These are phyloP conservation scores for Drosophila nigritarsus DNA, from an alignment of 2,888 invertebrate genomes.

Conservation along the genomic window DNA sequence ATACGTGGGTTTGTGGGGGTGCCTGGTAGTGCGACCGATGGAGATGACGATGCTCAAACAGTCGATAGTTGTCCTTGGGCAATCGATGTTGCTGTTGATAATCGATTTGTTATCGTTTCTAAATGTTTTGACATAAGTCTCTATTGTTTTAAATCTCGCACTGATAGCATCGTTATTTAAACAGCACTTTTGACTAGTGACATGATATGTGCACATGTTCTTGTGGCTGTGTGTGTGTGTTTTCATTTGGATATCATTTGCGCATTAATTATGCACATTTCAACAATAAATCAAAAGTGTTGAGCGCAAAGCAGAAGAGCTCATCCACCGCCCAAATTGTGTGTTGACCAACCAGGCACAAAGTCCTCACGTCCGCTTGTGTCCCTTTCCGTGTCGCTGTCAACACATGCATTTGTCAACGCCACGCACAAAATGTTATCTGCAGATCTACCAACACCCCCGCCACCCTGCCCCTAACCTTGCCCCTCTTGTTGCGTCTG, in stretches of 20 bases:
- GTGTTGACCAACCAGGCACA: conserved; percentile 30
- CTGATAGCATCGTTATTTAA: not conserved
- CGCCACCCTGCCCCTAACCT: not conserved
- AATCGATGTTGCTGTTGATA: not conserved
- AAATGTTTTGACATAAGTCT: not conserved
- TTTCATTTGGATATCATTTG: conserved; percentile 61
- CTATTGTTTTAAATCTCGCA: not conserved
- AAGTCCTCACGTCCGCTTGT: conserved; percentile 2
- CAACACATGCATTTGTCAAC: conserved; percentile 80
- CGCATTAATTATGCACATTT: conserved; percentile 75
- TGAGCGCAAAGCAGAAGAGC: conserved; percentile 17
- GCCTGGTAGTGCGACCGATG: not conserved
- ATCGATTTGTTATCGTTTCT: not conserved
- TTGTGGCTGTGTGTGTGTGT: conserved; percentile 5
- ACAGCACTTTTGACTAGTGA: not conserved
- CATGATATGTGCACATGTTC: not conserved
- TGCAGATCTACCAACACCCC: conserved; percentile 29
- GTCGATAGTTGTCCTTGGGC: not conserved
- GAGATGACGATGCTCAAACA: not conserved
- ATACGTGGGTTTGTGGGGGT: not conserved
- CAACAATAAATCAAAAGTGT: conserved; percentile 75
- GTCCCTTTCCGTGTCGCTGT: conserved; percentile 39
- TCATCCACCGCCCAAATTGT: conserved; percentile 25
- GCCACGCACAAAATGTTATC: conserved; percentile 59
- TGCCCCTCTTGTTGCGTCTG: conserved; percentile 19